Conservation (phyloP, 1,140 invertebrate species). For the Sycophaga agraensis region DNA sequence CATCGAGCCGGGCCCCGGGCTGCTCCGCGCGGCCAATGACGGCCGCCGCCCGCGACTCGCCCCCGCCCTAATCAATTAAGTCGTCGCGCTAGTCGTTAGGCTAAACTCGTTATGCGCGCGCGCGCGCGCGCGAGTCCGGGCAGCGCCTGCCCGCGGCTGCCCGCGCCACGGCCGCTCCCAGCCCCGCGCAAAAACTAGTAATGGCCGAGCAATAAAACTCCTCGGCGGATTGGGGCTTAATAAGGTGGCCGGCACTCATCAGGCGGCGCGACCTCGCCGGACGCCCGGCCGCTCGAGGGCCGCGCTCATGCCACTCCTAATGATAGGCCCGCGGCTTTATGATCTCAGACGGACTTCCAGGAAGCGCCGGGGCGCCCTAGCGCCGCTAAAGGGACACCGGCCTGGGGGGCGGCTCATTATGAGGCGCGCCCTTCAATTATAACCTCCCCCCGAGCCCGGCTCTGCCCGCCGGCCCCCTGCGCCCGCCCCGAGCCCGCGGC, state of each 20-base stretch:
- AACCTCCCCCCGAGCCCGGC: background rate
- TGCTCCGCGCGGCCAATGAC: no score
- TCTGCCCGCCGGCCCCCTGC: no score
- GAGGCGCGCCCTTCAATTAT: conserved; percentile 6
- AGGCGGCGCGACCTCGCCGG: conserved; percentile 20
- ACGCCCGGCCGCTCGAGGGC: no score
- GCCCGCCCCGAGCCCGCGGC: no score
- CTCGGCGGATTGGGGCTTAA: conserved; percentile 16
- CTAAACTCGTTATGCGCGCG: conserved; percentile 15
- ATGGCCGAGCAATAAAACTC: conserved; percentile 2
- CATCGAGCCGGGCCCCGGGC: background rate
- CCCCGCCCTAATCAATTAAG: conserved; percentile 1
- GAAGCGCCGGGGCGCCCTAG: conserved; percentile 24
- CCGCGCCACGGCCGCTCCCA: background rate
- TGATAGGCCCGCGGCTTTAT: conserved; percentile 38
- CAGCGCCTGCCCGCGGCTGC: conserved; percentile 43
- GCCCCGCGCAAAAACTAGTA: background rate
- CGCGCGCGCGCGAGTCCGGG: conserved; percentile 47
- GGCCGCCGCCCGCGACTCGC: background rate
- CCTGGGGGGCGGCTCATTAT: conserved; percentile 3
- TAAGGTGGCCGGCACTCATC: conserved; percentile 15
- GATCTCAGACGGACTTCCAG: conserved; percentile 37
- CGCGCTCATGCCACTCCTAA: no score
- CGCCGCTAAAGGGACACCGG: no score
- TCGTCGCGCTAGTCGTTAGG: conserved; percentile 3